phyloP scores from a whole-genome alignment of 2,888 invertebrate genomes.

The Vanessa cardui region DNA sequence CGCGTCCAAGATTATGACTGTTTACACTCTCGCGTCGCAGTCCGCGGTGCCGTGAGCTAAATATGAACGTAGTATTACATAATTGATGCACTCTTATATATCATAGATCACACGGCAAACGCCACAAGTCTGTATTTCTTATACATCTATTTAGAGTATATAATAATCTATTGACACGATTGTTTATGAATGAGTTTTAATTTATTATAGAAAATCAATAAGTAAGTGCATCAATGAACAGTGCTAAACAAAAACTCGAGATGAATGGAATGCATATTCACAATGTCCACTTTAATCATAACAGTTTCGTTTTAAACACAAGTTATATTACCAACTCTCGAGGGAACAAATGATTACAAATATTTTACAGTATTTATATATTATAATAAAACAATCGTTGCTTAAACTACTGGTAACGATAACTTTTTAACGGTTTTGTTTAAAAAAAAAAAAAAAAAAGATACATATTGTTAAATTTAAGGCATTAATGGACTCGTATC shows the following conservation, averaged over 20 bases:
- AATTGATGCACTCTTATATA: constrained; percentile 45
- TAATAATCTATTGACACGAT: constrained; percentile 28
- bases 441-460: too few species aligned
- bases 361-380: constrained; percentile 49
- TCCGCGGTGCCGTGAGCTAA: too few species aligned
- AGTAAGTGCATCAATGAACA: constrained; percentile 72
- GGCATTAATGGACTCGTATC: too few species aligned
- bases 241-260: constrained; percentile 63
- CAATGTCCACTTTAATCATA: constrained; percentile 69
- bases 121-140: constrained; percentile 25
- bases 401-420: constrained; percentile 82
- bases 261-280: constrained; percentile 79
- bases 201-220: not conserved
- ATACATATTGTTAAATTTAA: too few species aligned
- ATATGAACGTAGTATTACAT: constrained; percentile 8
- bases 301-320: constrained; percentile 58
- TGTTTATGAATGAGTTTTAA: constrained; percentile 4
- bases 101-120: constrained; percentile 20
- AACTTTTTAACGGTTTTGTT: constrained; percentile 54
- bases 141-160: constrained; percentile 29
- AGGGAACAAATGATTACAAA: constrained; percentile 60
- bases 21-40: too few species aligned
- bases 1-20: too few species aligned
- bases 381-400: constrained; percentile 67
- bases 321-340: constrained; percentile 57